Evolutionary conservation across 2,797 vertebrate species (phyloP), one percentile per base, ranked within the genome.

Genomic region (Danio albolineatus): DNA sequence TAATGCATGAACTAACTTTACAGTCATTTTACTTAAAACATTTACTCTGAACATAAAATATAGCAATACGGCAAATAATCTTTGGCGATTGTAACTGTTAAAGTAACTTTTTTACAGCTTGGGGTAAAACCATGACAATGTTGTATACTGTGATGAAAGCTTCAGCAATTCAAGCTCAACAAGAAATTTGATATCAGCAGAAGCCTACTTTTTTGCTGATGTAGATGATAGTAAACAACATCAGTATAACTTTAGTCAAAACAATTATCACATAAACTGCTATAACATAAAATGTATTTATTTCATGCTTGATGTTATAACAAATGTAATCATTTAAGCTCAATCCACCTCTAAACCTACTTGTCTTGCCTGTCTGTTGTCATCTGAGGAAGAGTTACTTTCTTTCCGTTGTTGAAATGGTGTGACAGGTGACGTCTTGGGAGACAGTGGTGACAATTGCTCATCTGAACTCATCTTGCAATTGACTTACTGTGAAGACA

Each of bases 401-500:
- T 83, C 77, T 69, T 82, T 80, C 7, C 56, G 44, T 41, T 77
- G 78, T 2, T 79, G 48, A 38, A 74, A 38, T 16, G 73, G 36
- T 14, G 84, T 73, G 65, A n/a, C 0, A 4, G 65, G 53, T 6
- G 83, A 70, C 2, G 56, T 49, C 51, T 74, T 76, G 1, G 57
- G 53, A 17, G 64, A 39, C 14, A 41, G 17, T 4, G 71, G 10
- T 16, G 21, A 6, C 5, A n/a, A 65, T 65, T 60, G 73, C 44
- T 85, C 79, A 10, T 85, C 82, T 57, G 59, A 65, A 49, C 69
- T 76, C 84, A 85, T 82, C 14, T 56, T 70, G 54, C 38, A 17
- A 36, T 39, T 38, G 4, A n/a, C 3, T 69, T 44, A 76, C 60
- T 54, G 61, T 67, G 38, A 17, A 75, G 21, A 54, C 53, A 56